Evolutionary conservation across 1,140 invertebrate genomes (phyloP), one percentile per base, ranked within the genome.

Genomic region (Listronotus oregonensis): DNA sequence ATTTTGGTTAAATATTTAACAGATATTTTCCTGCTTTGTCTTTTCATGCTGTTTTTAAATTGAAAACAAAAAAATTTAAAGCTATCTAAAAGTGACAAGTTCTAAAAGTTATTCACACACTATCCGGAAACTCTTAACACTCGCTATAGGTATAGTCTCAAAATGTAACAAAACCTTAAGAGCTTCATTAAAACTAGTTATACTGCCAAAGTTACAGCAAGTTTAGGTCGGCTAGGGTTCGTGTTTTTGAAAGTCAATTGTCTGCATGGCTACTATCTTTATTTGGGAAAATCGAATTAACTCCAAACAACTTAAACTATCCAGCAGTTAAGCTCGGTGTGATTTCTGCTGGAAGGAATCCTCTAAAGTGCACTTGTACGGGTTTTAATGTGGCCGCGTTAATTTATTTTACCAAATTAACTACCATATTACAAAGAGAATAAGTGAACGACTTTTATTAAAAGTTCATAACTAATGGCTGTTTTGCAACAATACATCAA

Each of bases 261-360:
- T 57, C 62, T 64, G 62, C 61, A 64, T 57, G 62, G 62, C 62
- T 42, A 51, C 62, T 64, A 64, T 64, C 62, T 64, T 64, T 64
- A 64, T 64, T 64, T 64, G 43, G 44, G 52, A 40, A 51, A 64
- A 64, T 64, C 62, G 62, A 64, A 64, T 64, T 64, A 64, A 64
- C 62, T 64, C 44, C 32, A 64, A 64, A 55, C 54, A 64, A 64
- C 62, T 57, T 56, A 64, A 64, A 64, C 62, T 64, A 64, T 64
- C 51, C 62, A 64, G 57, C 62, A 64, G 62, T 64, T 64, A 49
- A 63, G 60, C 39, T 47, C 11, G 31, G 60, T 57, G 62, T 64
- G 62, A 64, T 57, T 64, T 64, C 62, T 64, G 52, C 44, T 42
- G 62, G 62, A 64, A 64, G 62, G 62, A 57, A 64, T 57, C 54